Evolutionary conservation across 2,888 invertebrate species (phyloP).

Genomic region (Amiota mariae): DNA sequence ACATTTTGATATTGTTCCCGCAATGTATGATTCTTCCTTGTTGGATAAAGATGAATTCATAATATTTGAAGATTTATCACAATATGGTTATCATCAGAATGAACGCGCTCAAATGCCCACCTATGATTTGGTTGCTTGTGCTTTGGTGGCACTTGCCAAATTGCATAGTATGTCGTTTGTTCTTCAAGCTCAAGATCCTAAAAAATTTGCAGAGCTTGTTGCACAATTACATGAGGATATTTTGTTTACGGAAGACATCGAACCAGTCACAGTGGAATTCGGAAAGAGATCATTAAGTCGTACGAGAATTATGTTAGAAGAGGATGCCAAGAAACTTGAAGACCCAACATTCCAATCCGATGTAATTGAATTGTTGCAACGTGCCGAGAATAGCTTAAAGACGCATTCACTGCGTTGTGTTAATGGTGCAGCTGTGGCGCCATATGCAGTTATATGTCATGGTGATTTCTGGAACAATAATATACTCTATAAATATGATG

Average conservation of each 20-base stretch:
- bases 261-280: slow-evolving; percentile 60
- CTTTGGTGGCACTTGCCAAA: slow-evolving; percentile 73
- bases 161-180: slow-evolving; percentile 75
- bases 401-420: slow-evolving; percentile 55
- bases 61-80: slow-evolving; percentile 62
- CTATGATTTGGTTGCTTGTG: slow-evolving; percentile 69
- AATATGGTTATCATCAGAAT: slow-evolving; percentile 51
- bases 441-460: slow-evolving; percentile 68
- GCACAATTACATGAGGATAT: slow-evolving; percentile 55
- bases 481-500: slow-evolving; percentile 65
- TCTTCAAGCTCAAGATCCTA: slow-evolving; percentile 63
- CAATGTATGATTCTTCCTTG: slow-evolving; percentile 53
- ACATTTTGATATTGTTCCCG: slow-evolving; percentile 50
- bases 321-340: slow-evolving; percentile 41
- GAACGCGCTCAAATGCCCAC: slow-evolving; percentile 70
- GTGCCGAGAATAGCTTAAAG: slow-evolving; percentile 55
- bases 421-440: slow-evolving; percentile 53
- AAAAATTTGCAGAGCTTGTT: slow-evolving; percentile 49
- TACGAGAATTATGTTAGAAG: slow-evolving; percentile 54
- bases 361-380: slow-evolving; percentile 46
- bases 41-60: slow-evolving; percentile 58
- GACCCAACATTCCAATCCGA: slow-evolving; percentile 37
- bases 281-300: slow-evolving; percentile 60
- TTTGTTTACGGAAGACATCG: slow-evolving; percentile 57
- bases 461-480: slow-evolving; percentile 72